Percentiles rank a stretch among this genome's conserved stretches.
These are phyloP conservation scores for Drosophila putrida DNA, from an alignment of 2,888 invertebrate species.

Conservation along the genomic window DNA sequence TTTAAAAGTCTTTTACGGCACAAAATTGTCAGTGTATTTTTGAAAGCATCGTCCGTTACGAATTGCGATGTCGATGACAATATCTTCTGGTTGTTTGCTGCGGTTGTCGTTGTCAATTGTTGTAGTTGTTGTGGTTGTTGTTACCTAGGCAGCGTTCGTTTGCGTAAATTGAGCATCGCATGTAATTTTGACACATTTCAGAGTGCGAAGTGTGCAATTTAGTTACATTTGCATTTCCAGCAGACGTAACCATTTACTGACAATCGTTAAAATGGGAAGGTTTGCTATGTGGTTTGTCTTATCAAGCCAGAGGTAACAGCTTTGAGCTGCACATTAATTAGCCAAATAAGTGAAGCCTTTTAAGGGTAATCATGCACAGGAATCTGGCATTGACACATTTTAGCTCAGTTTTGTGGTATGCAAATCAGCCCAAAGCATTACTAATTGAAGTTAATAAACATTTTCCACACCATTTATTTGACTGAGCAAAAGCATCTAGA, in stretches of 20 bases:
- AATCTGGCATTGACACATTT: slow-evolving; percentile 72
- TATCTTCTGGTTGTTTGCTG: slow-evolving; percentile 28
- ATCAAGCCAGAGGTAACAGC: slow-evolving; percentile 4
- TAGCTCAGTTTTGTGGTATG: slow-evolving; percentile 1
- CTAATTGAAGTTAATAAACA: slow-evolving; percentile 61
- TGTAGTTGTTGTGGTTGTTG: slow-evolving; percentile 29
- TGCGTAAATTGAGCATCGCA: slow-evolving; percentile 55
- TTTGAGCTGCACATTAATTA: slow-evolving; percentile 29
- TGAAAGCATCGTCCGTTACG: slow-evolving; percentile 56
- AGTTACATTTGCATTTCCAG: slow-evolving; percentile 57
- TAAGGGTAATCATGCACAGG: slow-evolving; percentile 35
- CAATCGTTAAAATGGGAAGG: slow-evolving; percentile 8
- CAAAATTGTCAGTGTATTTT: slow-evolving; percentile 39
- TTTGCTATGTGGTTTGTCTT: neutral
- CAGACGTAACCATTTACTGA: slow-evolving; percentile 41
- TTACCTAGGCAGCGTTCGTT: slow-evolving; percentile 32
- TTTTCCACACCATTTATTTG: slow-evolving; percentile 73
- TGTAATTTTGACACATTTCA: slow-evolving; percentile 67
- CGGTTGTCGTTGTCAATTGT: slow-evolving; percentile 12
- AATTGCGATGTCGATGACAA: slow-evolving; percentile 53
- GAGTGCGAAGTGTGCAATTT: slow-evolving; percentile 71
- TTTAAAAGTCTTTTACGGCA: slow-evolving; percentile 57
- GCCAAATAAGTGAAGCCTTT: slow-evolving; percentile 1
- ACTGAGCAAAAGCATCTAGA: slow-evolving; percentile 28
- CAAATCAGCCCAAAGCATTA: slow-evolving; percentile 16